These are phyloP conservation scores for Battus philenor DNA, from an alignment of 1,140 invertebrate genomes.

Conservation along the genomic window DNA sequence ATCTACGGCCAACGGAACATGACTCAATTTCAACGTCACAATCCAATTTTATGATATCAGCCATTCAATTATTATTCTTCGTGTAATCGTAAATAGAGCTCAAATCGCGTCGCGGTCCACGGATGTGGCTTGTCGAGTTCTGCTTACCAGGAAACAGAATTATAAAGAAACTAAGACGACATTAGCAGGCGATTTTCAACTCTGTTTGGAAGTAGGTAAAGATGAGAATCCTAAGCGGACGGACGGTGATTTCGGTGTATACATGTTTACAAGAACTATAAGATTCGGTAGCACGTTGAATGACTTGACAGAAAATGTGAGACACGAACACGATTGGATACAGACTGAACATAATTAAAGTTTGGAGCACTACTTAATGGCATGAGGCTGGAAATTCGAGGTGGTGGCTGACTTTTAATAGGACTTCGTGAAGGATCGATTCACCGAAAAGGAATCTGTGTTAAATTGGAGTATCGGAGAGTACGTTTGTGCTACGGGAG, in stretches of 20 bases:
- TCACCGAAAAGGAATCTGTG: conserved; percentile 56
- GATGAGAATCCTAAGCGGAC: conserved; percentile 26
- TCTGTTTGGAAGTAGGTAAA: conserved; percentile 35
- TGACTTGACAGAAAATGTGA: conserved; percentile 68
- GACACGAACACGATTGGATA: conserved; percentile 74
- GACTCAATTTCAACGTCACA: conserved; percentile 57
- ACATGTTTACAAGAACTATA: conserved; percentile 42
- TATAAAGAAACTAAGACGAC: conserved; percentile 29
- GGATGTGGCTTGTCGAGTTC: conserved; percentile 39
- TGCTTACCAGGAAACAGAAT: conserved; percentile 47
- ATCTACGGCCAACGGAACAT: conserved; percentile 46
- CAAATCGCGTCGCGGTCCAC: conserved; percentile 46
- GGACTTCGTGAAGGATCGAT: conserved; percentile 68
- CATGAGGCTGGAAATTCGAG: conserved; percentile 70
- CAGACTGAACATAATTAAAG: conserved; percentile 74
- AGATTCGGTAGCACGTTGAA: conserved; percentile 72
- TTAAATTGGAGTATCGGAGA: conserved; percentile 47
- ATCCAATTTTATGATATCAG: conserved; percentile 38
- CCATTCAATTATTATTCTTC: conserved; percentile 45
- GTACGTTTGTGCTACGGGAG: conserved; percentile 20
- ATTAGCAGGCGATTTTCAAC: conserved; percentile 38
- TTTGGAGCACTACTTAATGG: conserved; percentile 73
- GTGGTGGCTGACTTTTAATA: conserved; percentile 73
- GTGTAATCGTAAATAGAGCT: conserved; percentile 44
- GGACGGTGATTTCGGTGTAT: conserved; percentile 22